Conservation (phyloP, 2,113 vertebrate genomes). For the human (Homo sapiens) region DNA sequence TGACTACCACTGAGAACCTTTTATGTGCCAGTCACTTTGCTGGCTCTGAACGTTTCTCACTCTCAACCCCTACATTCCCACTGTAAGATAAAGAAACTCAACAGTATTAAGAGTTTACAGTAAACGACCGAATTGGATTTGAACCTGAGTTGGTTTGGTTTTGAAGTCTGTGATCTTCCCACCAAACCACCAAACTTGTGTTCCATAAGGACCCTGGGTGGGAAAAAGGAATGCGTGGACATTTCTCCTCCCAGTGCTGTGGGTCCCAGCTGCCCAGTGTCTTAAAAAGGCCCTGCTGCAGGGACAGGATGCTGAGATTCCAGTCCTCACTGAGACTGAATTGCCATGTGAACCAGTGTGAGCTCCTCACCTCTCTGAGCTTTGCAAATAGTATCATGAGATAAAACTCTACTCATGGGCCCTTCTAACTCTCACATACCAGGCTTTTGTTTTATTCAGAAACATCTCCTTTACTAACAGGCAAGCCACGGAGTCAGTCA, state of each 20-base stretch:
- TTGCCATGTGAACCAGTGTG: neutral
- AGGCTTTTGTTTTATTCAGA: neutral
- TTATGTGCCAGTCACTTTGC: neutral
- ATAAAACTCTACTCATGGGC: no score
- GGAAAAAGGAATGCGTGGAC: fast-evolving
- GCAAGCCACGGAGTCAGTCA: neutral
- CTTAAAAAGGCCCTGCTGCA: no score
- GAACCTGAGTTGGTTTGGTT: neutral
- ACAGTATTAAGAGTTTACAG: neutral
- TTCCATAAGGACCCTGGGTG: no score
- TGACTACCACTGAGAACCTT: neutral
- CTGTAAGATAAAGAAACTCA: neutral
- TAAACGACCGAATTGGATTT: neutral
- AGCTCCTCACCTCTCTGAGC: neutral
- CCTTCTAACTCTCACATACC: neutral
- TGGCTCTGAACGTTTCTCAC: neutral
- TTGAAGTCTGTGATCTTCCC: neutral
- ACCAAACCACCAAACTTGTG: neutral
- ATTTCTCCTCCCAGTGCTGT: neutral
- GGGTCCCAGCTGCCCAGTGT: neutral
- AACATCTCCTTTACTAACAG: neutral
- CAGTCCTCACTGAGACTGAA: neutral
- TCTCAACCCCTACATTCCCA: neutral
- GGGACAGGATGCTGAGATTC: no score
- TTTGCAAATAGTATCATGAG: neutral